Base-by-base conservation (phyloP, 2,113 vertebrate genomes). In the Megalops atlanticus region DNA sequence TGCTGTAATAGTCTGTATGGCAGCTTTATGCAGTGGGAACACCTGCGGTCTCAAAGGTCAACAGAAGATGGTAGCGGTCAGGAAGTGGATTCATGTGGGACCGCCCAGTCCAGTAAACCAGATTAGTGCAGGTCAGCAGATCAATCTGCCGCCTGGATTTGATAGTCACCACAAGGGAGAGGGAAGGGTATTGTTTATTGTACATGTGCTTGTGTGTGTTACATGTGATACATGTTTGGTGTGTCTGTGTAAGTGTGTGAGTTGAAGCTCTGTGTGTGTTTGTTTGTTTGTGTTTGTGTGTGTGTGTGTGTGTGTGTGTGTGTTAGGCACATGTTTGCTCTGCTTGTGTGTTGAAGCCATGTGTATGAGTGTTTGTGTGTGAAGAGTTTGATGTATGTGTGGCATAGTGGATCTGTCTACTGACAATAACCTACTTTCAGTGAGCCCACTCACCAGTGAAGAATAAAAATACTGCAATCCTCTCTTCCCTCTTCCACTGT, bases 341-440 rank as follows among this genome's bases (percentile, higher is more conserved):
- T n/a, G n/a, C n/a, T n/a, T 54, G 81, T 84, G 77, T 76, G 80
- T 58, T 35, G 39, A 45, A 12, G 21, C 45, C 76, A 45, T 73
- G 79, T 39, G 36, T 47, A 41, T 21, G 69, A 49, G 78, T 69
- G 38, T 43, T 24, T 3, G 24, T 31, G 64, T 8, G 79, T 35
- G 87, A 40, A 72, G 11, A 10, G 4, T 38, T 14, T 35, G 47
- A 70, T 38, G 74, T 82, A 68, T 58, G 27, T 80, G 69, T 72
- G 11, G 36, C 40, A 82, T 79, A 43, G 47, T 27, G 81, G 31
- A 73, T 47, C 81, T 84, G 87, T 89, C 84, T 87, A 82, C 84
- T 89, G 85, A 89, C 87, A 84, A 79, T 90, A 90, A 92, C 89
- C 89, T 91, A 91, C 90, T 91, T 92, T 92, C 84, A 87, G 88